Evolutionary conservation across 2,888 invertebrate species (phyloP), one percentile per base, ranked within the genome.

Genomic region (Metalampra italica): DNA sequence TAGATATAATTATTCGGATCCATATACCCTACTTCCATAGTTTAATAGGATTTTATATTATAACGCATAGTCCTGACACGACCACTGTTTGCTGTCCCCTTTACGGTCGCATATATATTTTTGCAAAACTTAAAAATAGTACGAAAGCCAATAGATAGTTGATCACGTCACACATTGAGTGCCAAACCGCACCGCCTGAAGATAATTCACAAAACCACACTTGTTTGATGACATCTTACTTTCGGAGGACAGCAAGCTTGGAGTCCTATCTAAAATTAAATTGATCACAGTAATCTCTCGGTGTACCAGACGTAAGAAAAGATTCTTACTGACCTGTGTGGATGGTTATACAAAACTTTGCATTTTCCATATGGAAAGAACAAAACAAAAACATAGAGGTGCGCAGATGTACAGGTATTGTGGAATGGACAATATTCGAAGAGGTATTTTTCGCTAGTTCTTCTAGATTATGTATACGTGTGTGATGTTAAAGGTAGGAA

Each of bases 171-270:
- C 71, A 75, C 65, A 62, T 64, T 65, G 66, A 80, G 87, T 87
- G 86, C 86, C 86, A 87, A 86, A 87, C 73, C 74, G 75, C 74
- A 66, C 22, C 7, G 53, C 66, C 65, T 59, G 39, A 61, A 57
- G 66, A 61, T 55, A 50, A 60, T 59, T 62, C 51, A 41, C 59
- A 55, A 50, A 50, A 54, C 57, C 22, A 3, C n/a, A 36, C 11
- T 32, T 55, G 46, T 52, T 55, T 59, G 56, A 53, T 38, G 13
- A 39, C 5, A 13, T n/a, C 14, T 5, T 7, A 15, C 9, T 53
- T 60, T 44, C 47, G 39, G 42, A 57, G 78, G 82, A 72, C 79
- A 75, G 79, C 80, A 75, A 71, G 79, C 76, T 70, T 52, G 29
- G 47, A 45, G 46, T 50, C 59, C 52, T 14, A 12, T 56, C 47